Base-by-base conservation (phyloP, 2,113 vertebrate genomes). In the Aegotheles bennettii region DNA sequence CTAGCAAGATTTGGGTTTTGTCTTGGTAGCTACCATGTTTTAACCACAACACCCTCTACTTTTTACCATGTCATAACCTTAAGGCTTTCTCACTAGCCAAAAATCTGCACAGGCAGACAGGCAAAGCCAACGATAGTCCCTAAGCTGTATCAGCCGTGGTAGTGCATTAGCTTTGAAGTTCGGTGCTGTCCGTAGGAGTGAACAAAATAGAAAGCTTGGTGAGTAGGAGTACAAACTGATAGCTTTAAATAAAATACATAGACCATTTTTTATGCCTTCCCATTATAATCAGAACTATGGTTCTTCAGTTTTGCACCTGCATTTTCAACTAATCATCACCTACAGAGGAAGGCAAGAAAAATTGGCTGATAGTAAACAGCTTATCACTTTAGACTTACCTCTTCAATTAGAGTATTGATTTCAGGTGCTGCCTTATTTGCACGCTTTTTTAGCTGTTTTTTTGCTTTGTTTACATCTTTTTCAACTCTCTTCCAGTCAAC, bases 401-500 rank as follows among this genome's bases (percentile, higher is more conserved):
- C 99, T 95, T 99, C 99, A 67, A 99, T 98, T 51, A 99, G 96
- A 11, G 98, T 99, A 97, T 98, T 99, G 40, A 99, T 98, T 98
- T 99, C 99, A 10, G 99, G 99, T 36, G 97, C 98, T 93, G 99
- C 99, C 92, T 99, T 98, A 87, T 99, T 98, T 33, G 99, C 99
- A 87, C 98, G 98, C 86, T 99, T 99, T 97, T 99, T 99, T 77
- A 99, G 97, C 88, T 99, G 99, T 94, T 98, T 99, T 97, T 99
- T 99, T 11, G 99, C 99, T 98, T 99, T 99, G 97, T 99, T 99
- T 86, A 99, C 99, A 96, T 99, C 99, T 97, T 99, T 99, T 97
- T 99, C 99, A 92, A 99, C 99, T 97, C 99, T 98, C 96, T 99
- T 99, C 99, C 99, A 99, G 96, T 99, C 99, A 51, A 99, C 98